Evolutionary conservation across 2,888 invertebrate species (phyloP), one percentile per base, ranked within the genome.

Genomic region (Smittia sp.): DNA sequence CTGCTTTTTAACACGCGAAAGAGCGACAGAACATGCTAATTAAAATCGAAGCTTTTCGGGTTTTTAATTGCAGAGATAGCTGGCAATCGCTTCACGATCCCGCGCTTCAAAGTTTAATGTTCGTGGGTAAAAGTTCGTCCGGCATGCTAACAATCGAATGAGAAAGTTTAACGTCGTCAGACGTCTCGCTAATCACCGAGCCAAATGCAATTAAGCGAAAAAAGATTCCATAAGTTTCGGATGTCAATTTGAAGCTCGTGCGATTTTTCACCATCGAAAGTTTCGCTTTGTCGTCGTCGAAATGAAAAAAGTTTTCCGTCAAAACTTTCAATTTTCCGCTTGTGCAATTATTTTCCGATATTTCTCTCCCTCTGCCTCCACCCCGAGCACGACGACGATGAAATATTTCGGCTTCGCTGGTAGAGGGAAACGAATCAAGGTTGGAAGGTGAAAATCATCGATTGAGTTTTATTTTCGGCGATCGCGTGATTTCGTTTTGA

Each of bases 61-160:
- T 66, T 66, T 66, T 66, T 66, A 66, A 66, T 32, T 66, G n/a
- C 15, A 18, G 24, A 32, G 32, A 38, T 66, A 15, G 24, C 38
- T 66, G 27, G 25, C 24, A 32, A n/a, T 66, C 32, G 7, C 13
- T 66, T 20, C 13, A 18, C 66, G 20, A 46, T 46, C n/a, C 18
- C 52, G 52, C n/a, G 52, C 32, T 46, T 46, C 58, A 20, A 58
- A 7, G 15, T 18, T 20, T 20, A 20, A 20, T 58, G 1, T 58
- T 58, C 20, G 11, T 58, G 58, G 20, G 58, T 58, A 20, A 58
- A 58, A n/a, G 18, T 58, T 58, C 58, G 20, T 18, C 52, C 15
- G 58, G 58, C 9, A 58, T 18, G 9, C 15, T 46, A 46, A 46
- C 11, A 38, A 38, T 58, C 58, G 20, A 13, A 46, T 46, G 7